A percentile compares a stretch with the other conserved stretches of the same genome.
These are phyloP conservation scores for Timema cristinae DNA, from an alignment of 2,888 invertebrate species.

Conservation along the genomic window DNA sequence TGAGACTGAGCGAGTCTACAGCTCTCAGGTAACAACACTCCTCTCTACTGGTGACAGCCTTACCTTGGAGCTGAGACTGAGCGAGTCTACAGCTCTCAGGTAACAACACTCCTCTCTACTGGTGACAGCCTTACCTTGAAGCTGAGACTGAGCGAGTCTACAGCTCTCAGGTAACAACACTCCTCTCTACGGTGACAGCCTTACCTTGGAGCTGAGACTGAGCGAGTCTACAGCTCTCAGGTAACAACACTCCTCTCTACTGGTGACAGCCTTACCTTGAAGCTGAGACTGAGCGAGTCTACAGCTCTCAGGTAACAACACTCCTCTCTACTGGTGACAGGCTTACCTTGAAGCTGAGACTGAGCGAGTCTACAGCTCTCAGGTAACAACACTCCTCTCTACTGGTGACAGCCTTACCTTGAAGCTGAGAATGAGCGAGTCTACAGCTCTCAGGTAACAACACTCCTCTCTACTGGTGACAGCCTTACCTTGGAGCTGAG, in stretches of 20 bases:
- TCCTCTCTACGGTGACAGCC: conserved; percentile 67
- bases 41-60: conserved; percentile 68
- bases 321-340: conserved; percentile 74
- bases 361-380: conserved; percentile 78
- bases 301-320: conserved; percentile 50
- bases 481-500: conserved; percentile 67
- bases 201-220: conserved; percentile 70
- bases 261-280: conserved; percentile 74
- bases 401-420: conserved; percentile 68
- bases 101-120: conserved; percentile 63
- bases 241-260: conserved; percentile 58
- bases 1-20: conserved; percentile 76
- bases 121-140: conserved; percentile 70
- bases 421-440: conserved; percentile 73
- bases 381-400: conserved; percentile 65
- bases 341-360: conserved; percentile 71
- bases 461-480: conserved; percentile 69
- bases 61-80: conserved; percentile 71
- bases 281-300: conserved; percentile 73
- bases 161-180: conserved; percentile 1
- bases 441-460: conserved; percentile 68
- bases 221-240: neutral
- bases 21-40: conserved; percentile 60
- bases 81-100: conserved; percentile 82
- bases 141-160: conserved; percentile 52